phyloP scores from a whole-genome alignment of 2,888 invertebrate species.

The Spatulosminthurus flaviceps region DNA sequence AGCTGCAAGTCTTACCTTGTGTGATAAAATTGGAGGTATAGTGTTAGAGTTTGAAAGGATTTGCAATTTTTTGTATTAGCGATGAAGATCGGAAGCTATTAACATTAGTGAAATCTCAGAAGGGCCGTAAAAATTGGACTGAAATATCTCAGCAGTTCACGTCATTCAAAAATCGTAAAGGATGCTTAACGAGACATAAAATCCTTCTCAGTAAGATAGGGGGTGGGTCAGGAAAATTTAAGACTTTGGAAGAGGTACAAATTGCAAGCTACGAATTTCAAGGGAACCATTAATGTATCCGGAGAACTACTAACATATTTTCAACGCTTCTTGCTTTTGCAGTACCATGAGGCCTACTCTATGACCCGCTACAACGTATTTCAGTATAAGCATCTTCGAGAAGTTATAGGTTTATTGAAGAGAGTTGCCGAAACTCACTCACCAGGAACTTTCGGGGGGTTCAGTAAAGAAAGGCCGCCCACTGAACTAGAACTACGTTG shows the following conservation, averaged over 20 bases:
- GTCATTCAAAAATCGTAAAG: constrained; percentile 62
- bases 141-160: constrained; percentile 58
- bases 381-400: constrained; percentile 60
- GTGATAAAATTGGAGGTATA: neutral
- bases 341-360: constrained; percentile 62
- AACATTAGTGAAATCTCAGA: constrained; percentile 52
- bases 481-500: constrained; percentile 54
- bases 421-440: constrained; percentile 32
- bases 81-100: constrained; percentile 59
- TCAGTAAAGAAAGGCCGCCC: constrained; percentile 49
- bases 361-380: constrained; percentile 62
- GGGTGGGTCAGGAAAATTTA: constrained; percentile 46
- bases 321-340: too few species aligned
- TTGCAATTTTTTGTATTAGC: constrained; percentile 49
- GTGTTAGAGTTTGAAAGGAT: too few species aligned
- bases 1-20: neutral
- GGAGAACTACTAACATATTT: too few species aligned
- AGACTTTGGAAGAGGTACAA: constrained; percentile 58
- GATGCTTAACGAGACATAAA: constrained; percentile 59
- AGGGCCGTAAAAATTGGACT: constrained; percentile 55
- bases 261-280: too few species aligned
- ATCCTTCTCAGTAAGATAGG: constrained; percentile 51
- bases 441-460: constrained; percentile 51
- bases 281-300: too few species aligned
- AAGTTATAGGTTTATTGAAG: constrained; percentile 52